Conservation (phyloP, 2,113 vertebrate species). For the Orientallactaga bullata region DNA sequence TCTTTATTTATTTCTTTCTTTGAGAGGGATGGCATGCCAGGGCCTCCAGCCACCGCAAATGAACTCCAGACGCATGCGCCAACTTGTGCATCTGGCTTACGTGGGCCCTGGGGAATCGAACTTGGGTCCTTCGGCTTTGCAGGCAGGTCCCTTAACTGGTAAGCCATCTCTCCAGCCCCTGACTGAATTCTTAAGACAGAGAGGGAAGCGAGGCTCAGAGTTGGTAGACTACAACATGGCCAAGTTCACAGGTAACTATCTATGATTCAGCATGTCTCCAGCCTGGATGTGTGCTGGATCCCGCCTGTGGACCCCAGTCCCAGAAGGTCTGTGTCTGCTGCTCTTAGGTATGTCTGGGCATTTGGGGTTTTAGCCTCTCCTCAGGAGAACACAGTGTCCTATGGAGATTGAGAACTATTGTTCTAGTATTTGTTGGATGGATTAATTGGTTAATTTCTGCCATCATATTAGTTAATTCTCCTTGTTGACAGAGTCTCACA, state of each 20-base stretch:
- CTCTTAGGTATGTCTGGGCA: neutral
- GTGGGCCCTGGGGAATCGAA: too few species aligned
- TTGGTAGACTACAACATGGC: too few species aligned
- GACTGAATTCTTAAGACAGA: too few species aligned
- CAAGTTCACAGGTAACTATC: neutral
- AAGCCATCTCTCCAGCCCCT: too few species aligned
- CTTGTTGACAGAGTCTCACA: neutral
- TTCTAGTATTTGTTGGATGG: too few species aligned
- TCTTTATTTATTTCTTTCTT: too few species aligned
- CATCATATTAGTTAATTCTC: neutral
- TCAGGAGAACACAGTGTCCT: neutral
- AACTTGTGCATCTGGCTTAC: too few species aligned
- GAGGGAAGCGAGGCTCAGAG: neutral
- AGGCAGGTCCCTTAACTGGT: too few species aligned
- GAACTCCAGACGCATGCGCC: too few species aligned
- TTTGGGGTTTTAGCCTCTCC: neutral
- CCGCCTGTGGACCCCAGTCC: neutral
- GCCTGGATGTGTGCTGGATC: rapidly evolving
- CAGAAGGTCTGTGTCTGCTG: neutral
- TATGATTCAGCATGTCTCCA: rapidly evolving
- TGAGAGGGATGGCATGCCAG: too few species aligned
- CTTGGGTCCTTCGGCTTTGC: too few species aligned
- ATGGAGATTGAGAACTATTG: neutral
- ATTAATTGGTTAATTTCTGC: neutral
- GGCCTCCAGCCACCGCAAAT: too few species aligned